A percentile compares a stretch with the other conserved stretches of the same genome.
These are phyloP conservation scores for Orchestes rusci DNA, from an alignment of 2,888 invertebrate genomes.

Conservation along the genomic window DNA sequence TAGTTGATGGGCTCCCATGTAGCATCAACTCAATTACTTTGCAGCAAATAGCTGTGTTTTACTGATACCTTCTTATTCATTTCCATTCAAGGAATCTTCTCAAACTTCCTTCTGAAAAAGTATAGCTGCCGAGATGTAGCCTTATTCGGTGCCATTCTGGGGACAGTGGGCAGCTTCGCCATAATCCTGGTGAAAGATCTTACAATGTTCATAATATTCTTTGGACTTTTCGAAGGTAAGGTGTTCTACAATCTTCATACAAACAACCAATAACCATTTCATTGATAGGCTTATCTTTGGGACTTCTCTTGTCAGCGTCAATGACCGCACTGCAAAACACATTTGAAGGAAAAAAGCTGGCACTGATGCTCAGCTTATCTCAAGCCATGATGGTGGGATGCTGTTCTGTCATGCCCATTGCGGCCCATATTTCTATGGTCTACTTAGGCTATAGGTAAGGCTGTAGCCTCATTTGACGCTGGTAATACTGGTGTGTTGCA, in stretches of 20 bases:
- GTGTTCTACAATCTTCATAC: background rate
- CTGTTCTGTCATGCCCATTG: background rate
- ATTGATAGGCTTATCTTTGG: background rate
- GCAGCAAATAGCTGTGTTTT: no score
- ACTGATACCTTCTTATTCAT: no score
- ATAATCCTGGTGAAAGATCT: background rate
- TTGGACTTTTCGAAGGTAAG: background rate
- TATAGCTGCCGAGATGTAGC: background rate
- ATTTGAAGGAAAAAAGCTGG: background rate
- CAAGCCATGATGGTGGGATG: background rate
- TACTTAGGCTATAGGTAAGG: no score
- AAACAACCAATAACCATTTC: background rate
- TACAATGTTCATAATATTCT: background rate
- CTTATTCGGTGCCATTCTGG: background rate
- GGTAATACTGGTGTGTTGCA: no score
- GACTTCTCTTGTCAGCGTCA: background rate
- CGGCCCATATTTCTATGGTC: no score
- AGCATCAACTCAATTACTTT: no score
- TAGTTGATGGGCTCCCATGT: no score
- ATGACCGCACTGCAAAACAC: background rate
- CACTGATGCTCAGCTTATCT: background rate
- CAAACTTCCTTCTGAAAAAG: background rate
- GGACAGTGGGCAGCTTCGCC: constrained; percentile 7
- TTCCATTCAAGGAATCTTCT: background rate
- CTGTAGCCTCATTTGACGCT: no score